Base-by-base conservation (phyloP, 2,113 vertebrate genomes). In the Neogobius melanostomus region DNA sequence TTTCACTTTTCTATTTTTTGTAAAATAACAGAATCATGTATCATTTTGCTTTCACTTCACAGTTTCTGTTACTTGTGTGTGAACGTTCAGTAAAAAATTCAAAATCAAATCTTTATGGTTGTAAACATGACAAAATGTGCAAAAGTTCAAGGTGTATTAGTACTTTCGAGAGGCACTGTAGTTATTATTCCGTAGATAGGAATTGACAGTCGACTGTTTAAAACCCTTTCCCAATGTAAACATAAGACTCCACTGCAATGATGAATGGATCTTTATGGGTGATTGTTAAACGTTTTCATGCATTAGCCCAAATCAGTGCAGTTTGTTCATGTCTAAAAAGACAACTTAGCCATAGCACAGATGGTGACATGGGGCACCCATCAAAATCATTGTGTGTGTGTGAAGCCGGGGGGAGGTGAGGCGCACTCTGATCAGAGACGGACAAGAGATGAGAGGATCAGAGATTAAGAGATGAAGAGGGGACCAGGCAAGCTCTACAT, bases 311-410 rank as follows among this genome's bases (percentile, higher is more conserved):
- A 48, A 42, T 54, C 60, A 53, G 15, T 64, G 47, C 52, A 28
- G 77, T 68, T 75, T 78, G 71, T 77, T 76, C 62, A 68, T 57
- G 52, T 77, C 64, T 60, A 49, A 71, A 85, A 83, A 66, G 64
- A 8, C 15, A 52, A 56, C 78, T 83, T 64, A 52, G 8, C 60
- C 53, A 0, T 51, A 75, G 80, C 76, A 72, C 72, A 81, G 84
- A 88, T 90, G 84, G 85, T 66, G 81, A 72, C 74, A 68, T 59
- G 57, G 56, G 62, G 70, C 69, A 87, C 79, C 85, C 82, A 80
- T 82, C 48, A 82, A 60, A 83, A 68, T 71, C 68, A 69, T 53
- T 71, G 68, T 69, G 60, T 70, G 21, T 21, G 79, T 80, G 73
- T 80, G 45, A 78, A 47, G 59, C n/a, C 43, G 28, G 5, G 67